Evolutionary conservation across 2,888 invertebrate species (phyloP), one percentile per base, ranked within the genome.

Genomic region (Pandemis heparana): DNA sequence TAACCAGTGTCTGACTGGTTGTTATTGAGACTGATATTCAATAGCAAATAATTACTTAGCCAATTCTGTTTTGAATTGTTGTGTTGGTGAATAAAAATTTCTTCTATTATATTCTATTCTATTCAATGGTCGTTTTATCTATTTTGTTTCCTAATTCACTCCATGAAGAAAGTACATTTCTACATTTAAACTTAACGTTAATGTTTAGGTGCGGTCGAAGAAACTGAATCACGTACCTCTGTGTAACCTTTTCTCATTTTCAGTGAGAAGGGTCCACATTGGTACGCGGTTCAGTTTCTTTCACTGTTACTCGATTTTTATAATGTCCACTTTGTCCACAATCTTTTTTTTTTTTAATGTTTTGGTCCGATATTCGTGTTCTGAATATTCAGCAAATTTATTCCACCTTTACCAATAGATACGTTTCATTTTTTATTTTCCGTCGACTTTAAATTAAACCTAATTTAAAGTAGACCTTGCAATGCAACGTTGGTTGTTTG

Each of bases 21-120:
- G 48, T 69, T 60, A 65, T 69, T 65, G 41, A 38, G 51, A 65
- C 60, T 43, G 59, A 68, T 61, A 60, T 65, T 70, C 16, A 5
- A 70, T 60, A 61, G 74, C 60, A 65, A 74, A 70, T 70, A 65
- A 69, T 70, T 65, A 32, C n/a, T n/a, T n/a, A n/a, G n/a, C n/a
- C n/a, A n/a, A n/a, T n/a, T n/a, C n/a, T n/a, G n/a, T n/a, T n/a
- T n/a, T n/a, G n/a, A n/a, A n/a, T n/a, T n/a, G n/a, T n/a, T n/a
- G n/a, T n/a, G n/a, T n/a, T n/a, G n/a, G n/a, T n/a, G n/a, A n/a
- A n/a, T n/a, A n/a, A n/a, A n/a, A n/a, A n/a, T n/a, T n/a, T n/a
- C n/a, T n/a, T n/a, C n/a, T n/a, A n/a, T n/a, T n/a, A n/a, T n/a
- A n/a, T n/a, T n/a, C n/a, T n/a, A n/a, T n/a, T n/a, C n/a, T n/a